A percentile compares a stretch with the other conserved stretches of the same genome.
phyloP scores from a whole-genome alignment of 2,888 invertebrate species.

The Anthophora plumipes region DNA sequence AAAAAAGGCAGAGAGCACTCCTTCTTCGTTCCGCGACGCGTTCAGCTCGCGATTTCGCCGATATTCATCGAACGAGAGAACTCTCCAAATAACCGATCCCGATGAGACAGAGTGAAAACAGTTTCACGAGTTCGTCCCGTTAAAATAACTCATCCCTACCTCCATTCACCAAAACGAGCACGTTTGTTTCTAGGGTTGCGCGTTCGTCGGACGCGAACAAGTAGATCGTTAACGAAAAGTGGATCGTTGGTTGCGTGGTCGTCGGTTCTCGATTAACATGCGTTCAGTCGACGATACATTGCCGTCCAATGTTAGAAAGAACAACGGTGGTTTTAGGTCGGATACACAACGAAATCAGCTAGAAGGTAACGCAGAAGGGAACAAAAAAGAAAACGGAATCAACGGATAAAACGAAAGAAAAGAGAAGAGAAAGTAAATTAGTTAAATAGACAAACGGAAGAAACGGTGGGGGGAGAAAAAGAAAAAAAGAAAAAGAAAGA shows the following conservation, averaged over 20 bases:
- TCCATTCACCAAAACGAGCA: conserved; percentile 1
- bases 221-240: conserved; percentile 45
- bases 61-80: background rate
- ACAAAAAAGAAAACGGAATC: background rate
- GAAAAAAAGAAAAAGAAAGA: background rate
- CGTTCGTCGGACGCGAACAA: conserved; percentile 22
- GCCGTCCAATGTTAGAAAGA: background rate
- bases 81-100: conserved; percentile 14
- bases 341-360: conserved; percentile 15
- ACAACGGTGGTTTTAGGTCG: background rate
- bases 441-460: background rate
- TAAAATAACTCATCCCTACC: conserved; percentile 54
- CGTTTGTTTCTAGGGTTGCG: conserved; percentile 6
- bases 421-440: background rate
- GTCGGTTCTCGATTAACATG: conserved; percentile 43
- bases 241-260: conserved; percentile 34
- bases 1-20: too few species aligned
- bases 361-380: background rate
- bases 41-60: conserved; percentile 12
- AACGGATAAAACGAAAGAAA: too few species aligned
- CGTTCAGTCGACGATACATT: conserved; percentile 24
- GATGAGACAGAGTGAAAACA: conserved; percentile 10
- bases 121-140: conserved; percentile 36
- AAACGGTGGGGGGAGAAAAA: background rate
- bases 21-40: background rate